Conservation (phyloP, 2,113 vertebrate genomes). For the Corythaixoides concolor region DNA sequence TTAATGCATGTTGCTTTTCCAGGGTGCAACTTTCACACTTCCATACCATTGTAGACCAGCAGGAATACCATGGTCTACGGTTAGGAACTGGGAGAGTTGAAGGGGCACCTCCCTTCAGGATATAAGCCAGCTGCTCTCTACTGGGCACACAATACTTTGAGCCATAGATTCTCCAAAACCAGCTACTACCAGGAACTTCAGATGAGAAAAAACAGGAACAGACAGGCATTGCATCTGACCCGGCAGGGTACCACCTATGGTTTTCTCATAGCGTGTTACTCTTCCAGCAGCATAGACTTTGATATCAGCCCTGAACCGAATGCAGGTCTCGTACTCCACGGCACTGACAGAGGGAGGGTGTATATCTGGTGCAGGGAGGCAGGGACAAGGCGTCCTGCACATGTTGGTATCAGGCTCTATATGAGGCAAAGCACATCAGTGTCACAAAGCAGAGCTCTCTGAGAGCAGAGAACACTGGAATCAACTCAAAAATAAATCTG, state of each 20-base stretch:
- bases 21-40: not conserved
- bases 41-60: not conserved
- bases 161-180: not conserved
- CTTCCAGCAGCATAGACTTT: not conserved
- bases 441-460: not conserved
- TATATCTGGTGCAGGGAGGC: not conserved
- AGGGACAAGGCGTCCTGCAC: not conserved
- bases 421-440: not conserved
- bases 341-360: not conserved
- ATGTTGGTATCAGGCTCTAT: not conserved
- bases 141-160: not conserved
- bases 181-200: not conserved
- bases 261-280: not conserved
- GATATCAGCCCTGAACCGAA: not conserved
- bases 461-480: not conserved
- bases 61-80: not conserved
- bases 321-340: not conserved
- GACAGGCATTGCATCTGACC: not conserved
- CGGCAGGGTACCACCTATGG: not conserved
- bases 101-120: not conserved
- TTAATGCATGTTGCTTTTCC: not conserved
- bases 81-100: not conserved
- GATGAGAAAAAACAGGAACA: conserved; percentile 10
- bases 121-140: not conserved
- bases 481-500: not conserved